A percentile compares a stretch with the other conserved stretches of the same genome.
Conservation (phyloP, 2,797 vertebrate genomes). For the Danio aesculapii region DNA sequence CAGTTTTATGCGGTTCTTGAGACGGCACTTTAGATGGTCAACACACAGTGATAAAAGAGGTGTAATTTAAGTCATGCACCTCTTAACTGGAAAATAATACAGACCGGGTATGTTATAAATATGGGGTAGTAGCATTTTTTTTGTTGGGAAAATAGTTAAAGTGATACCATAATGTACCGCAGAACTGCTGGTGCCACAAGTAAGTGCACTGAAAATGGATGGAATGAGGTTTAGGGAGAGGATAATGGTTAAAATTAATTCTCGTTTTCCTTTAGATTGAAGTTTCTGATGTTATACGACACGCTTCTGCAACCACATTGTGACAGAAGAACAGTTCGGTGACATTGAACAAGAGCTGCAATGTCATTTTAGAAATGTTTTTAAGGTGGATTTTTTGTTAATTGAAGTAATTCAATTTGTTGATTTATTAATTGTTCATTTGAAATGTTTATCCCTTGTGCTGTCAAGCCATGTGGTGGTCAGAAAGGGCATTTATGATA, state of each 20-base stretch:
- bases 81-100: slow-evolving; percentile 51
- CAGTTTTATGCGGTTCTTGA: slow-evolving; percentile 52
- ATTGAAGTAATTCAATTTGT: not conserved
- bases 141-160: slow-evolving; percentile 48
- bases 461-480: no score
- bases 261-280: slow-evolving; percentile 9
- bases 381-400: not conserved
- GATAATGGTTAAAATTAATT: slow-evolving; percentile 18
- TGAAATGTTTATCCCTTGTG: no score
- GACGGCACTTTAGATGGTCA: slow-evolving; percentile 44
- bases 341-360: slow-evolving; percentile 6
- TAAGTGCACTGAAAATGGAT: slow-evolving; percentile 54
- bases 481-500: no score
- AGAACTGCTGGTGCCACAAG: slow-evolving; percentile 52
- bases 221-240: slow-evolving; percentile 14
- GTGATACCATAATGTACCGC: slow-evolving; percentile 66
- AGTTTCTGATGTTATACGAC: slow-evolving; percentile 2
- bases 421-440: no score
- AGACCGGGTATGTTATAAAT: slow-evolving; percentile 35
- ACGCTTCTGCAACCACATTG: slow-evolving; percentile 8
- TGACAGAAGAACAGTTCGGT: not conserved
- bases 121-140: slow-evolving; percentile 17
- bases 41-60: slow-evolving; percentile 38
- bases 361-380: not conserved
- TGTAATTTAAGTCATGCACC: slow-evolving; percentile 54